A percentile compares a stretch with the other conserved stretches of the same genome.
Evolutionary conservation across 2,888 invertebrate genomes (phyloP).

Genomic region (Callyntrura guangdongensis): DNA sequence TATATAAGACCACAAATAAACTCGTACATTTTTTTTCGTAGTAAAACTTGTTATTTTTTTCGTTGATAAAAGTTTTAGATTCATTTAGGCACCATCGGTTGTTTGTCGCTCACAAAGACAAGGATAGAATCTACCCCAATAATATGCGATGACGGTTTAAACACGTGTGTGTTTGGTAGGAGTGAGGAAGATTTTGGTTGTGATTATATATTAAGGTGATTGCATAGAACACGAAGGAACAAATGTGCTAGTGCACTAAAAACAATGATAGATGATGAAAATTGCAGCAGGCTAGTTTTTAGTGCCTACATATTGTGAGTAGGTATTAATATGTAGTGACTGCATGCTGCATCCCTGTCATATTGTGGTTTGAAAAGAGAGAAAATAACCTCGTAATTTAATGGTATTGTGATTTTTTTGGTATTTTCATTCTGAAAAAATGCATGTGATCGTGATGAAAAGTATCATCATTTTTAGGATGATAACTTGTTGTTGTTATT

Average conservation of each 20-base stretch:
- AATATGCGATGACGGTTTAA: background rate
- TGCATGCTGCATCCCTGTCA: background rate
- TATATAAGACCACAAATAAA: background rate
- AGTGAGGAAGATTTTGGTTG: background rate
- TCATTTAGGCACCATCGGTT: constrained; percentile 7
- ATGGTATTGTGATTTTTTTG: constrained; percentile 57
- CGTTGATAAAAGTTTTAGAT: background rate
- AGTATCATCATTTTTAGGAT: constrained; percentile 31
- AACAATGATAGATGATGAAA: constrained; percentile 24
- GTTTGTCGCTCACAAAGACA: background rate
- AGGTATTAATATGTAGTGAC: constrained; percentile 1
- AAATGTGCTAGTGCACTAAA: background rate
- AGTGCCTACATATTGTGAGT: background rate
- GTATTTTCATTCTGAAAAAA: constrained; percentile 40
- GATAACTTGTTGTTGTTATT: background rate
- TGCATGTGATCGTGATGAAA: constrained; percentile 36
- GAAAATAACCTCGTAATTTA: constrained; percentile 48
- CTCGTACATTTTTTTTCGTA: background rate
- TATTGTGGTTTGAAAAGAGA: constrained; percentile 10
- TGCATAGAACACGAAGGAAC: background rate
- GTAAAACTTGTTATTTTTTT: constrained; percentile 1
- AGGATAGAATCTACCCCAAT: background rate
- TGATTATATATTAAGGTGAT: background rate
- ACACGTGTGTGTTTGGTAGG: too few relatives aligned
- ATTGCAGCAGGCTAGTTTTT: background rate